phyloP scores from a whole-genome alignment of 2,888 invertebrate genomes.

The Zhengitettix transpicula region DNA sequence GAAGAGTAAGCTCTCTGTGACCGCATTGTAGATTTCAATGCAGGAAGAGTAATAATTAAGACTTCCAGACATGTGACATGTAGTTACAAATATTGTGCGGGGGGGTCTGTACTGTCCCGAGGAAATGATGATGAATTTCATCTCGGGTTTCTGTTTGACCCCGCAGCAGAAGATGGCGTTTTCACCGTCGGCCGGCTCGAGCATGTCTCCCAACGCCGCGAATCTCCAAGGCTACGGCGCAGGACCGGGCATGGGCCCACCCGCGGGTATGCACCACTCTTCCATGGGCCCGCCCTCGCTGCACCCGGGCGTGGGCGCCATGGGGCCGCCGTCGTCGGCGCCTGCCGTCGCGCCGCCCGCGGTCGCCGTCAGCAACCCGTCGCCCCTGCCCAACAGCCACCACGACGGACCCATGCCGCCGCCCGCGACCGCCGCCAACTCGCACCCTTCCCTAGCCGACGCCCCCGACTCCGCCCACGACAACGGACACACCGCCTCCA shows the following conservation, averaged over 20 bases:
- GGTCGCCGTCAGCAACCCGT: constrained; percentile 8
- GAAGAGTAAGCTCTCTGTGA: too few species aligned
- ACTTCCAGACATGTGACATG: too few species aligned
- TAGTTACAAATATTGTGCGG: too few species aligned
- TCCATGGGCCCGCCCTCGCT: constrained; percentile 35
- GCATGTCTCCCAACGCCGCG: constrained; percentile 14
- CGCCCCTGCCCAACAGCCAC: constrained; percentile 19
- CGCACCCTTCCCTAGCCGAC: constrained; percentile 21
- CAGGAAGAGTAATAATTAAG: too few species aligned
- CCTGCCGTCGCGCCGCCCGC: constrained; percentile 18
- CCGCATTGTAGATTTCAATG: too few species aligned
- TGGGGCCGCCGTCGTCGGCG: constrained; percentile 51
- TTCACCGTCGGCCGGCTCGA: constrained; percentile 28
- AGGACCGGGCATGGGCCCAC: constrained; percentile 12
- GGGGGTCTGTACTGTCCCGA: too few species aligned
- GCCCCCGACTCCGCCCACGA: constrained; percentile 30
- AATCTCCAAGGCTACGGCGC: constrained; percentile 8
- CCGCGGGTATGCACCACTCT: constrained; percentile 12
- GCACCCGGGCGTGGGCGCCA: constrained; percentile 34
- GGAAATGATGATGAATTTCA: background rate
- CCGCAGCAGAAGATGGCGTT: constrained; percentile 49
- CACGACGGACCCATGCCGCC: constrained; percentile 33
- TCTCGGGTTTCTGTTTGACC: background rate
- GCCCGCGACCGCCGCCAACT: constrained; percentile 20
- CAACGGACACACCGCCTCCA: constrained; percentile 37